Evolutionary conservation across 2,797 vertebrate genomes (phyloP), one percentile per base, ranked within the genome.

Genomic region (Cossypha heuglini): DNA sequence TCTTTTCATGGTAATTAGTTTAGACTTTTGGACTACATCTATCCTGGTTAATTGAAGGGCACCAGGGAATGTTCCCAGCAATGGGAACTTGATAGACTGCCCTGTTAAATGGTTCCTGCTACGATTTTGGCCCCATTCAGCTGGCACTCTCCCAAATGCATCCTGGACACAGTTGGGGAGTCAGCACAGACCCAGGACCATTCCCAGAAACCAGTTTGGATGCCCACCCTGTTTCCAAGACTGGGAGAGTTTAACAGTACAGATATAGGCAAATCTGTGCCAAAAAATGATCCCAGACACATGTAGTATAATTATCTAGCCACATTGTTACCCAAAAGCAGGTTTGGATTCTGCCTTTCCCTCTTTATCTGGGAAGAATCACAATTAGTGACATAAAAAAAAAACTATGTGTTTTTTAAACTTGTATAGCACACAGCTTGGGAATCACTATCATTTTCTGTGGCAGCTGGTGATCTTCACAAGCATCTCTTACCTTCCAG

Each of bases 1-100:
- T 91, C 82, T 88, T 86, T 95, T 72, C 82, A 68, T 43, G 66
- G 79, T 90, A 90, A 93, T 96, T 94, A 72, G 46, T 86, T 89
- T 54, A 93, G 62, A 69, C 58, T 93, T 89, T 83, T 93, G 87
- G 91, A 77, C 46, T 82, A 38, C 33, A 58, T 90, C 37, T 93
- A 51, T 80, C 49, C 85, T 52, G 40, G 61, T 58, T 93, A 93
- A 94, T 92, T 93, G 85, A 91, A 90, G 66, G 87, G 68, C 37
- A 40, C 79, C 72, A 75, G 78, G 57, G 61, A 93, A 79, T 0
- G 0, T 94, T 94, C 82, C 52, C 72, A 76, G 68, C 84, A 61
- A 77, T 0, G 2, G 64, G 29, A 94, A 68, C 78, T 85, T 77
- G 74, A 77, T 77, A 16, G 7, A 40, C 61, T 77, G 61, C 86